These are phyloP conservation scores for Drosophila santomea DNA, from an alignment of 1,140 invertebrate genomes.

Conservation along the genomic window DNA sequence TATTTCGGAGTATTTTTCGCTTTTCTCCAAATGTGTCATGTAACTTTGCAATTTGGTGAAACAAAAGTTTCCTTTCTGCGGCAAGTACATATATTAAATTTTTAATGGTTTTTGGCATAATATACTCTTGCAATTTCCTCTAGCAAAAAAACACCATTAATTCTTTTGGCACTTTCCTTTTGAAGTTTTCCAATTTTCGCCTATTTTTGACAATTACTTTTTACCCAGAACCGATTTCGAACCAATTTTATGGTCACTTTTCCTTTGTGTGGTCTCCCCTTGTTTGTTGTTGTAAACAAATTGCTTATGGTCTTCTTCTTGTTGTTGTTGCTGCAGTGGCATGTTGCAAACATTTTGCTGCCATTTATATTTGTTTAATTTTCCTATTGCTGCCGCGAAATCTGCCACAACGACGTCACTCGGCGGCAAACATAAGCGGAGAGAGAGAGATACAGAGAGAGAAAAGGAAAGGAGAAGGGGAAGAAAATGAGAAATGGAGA, in stretches of 20 bases:
- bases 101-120: neutral
- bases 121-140: neutral
- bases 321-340: conserved; percentile 26
- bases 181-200: conserved; percentile 13
- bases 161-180: neutral
- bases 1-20: too few species aligned
- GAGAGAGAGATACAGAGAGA: neutral
- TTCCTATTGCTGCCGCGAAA: conserved; percentile 61
- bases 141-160: neutral
- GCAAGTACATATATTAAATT: neutral
- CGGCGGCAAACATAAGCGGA: conserved; percentile 54
- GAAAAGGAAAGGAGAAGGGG: neutral
- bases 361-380: conserved; percentile 61
- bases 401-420: conserved; percentile 71
- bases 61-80: neutral
- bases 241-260: conserved; percentile 49
- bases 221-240: conserved; percentile 25
- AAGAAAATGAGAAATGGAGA: conserved; percentile 14
- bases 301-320: conserved; percentile 16
- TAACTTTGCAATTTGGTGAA: neutral
- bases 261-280: conserved; percentile 19
- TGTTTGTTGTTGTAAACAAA: conserved; percentile 35
- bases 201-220: conserved; percentile 7
- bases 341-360: conserved; percentile 63
- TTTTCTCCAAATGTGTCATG: neutral